phyloP scores from a whole-genome alignment of 2,888 invertebrate genomes.

The Entomobrya multifasciata region DNA sequence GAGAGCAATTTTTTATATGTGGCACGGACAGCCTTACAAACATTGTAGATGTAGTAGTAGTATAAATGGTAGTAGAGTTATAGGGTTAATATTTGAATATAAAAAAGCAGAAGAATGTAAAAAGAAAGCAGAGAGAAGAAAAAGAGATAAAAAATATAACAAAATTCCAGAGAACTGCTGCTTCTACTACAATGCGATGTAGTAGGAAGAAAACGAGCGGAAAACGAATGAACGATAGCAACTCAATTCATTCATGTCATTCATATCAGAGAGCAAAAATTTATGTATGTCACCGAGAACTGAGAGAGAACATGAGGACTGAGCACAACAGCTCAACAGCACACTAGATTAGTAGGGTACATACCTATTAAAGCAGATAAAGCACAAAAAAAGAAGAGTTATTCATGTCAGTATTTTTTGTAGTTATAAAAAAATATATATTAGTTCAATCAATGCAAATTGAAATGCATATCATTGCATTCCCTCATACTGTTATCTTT shows the following conservation, averaged over 20 bases:
- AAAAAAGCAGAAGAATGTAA: constrained; percentile 28
- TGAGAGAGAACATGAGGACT: constrained; percentile 13
- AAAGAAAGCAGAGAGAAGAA: constrained; percentile 22
- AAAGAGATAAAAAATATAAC: constrained; percentile 38
- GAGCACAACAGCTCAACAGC: constrained; percentile 44
- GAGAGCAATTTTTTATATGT: neutral
- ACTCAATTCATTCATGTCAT: constrained; percentile 49
- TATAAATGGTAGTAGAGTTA: neutral
- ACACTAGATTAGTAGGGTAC: constrained; percentile 70
- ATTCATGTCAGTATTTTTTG: constrained; percentile 48
- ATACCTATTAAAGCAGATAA: constrained; percentile 66
- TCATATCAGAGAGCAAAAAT: constrained; percentile 24
- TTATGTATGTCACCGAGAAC: constrained; percentile 57
- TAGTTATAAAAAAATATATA: constrained; percentile 53
- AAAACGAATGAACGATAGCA: constrained; percentile 35
- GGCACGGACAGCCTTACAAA: neutral
- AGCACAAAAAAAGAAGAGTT: constrained; percentile 58
- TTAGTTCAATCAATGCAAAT: constrained; percentile 61
- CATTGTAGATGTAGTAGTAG: neutral
- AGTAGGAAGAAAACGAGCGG: constrained; percentile 20
- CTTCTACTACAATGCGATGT: neutral
- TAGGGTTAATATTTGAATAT: neutral
- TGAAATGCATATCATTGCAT: constrained; percentile 42
- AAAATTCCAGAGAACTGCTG: constrained; percentile 54
- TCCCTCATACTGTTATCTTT: neutral